Conservation (phyloP, 1,140 invertebrate genomes). For the Coboldia fuscipes region DNA sequence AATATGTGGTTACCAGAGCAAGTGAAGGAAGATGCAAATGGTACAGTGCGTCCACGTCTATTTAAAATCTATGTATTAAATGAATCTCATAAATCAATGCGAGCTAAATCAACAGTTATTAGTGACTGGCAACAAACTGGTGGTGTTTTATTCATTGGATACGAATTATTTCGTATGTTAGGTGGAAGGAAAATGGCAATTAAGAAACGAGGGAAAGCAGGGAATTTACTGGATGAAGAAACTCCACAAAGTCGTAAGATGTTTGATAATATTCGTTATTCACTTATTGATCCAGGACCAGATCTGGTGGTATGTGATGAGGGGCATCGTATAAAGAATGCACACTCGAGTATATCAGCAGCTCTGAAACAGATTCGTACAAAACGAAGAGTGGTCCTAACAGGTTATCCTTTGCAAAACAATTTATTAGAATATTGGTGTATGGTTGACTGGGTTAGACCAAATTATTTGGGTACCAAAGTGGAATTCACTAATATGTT, state of each 20-base stretch:
- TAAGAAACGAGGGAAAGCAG: conserved; percentile 22
- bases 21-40: conserved; percentile 24
- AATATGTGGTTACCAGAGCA: conserved; percentile 82
- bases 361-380: conserved; percentile 82
- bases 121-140: conserved; percentile 70
- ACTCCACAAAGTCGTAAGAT: conserved; percentile 70
- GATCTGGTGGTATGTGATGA: conserved; percentile 92
- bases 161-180: conserved; percentile 84
- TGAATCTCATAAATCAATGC: conserved; percentile 82
- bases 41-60: conserved; percentile 45
- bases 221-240: conserved; percentile 47
- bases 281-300: conserved; percentile 77
- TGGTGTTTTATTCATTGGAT: conserved; percentile 91
- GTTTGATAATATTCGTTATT: conserved; percentile 65
- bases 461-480: conserved; percentile 79
- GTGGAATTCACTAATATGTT: conserved; percentile 94
- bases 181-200: conserved; percentile 45
- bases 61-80: conserved; percentile 82
- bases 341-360: conserved; percentile 78
- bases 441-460: conserved; percentile 90
- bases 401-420: conserved; percentile 92
- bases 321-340: conserved; percentile 92
- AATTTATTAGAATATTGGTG: conserved; percentile 92
- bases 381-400: conserved; percentile 72
- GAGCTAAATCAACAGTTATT: conserved; percentile 55